Evolutionary conservation across 2,113 vertebrate species (phyloP).

Genomic region (Muntiacus muntjak): DNA sequence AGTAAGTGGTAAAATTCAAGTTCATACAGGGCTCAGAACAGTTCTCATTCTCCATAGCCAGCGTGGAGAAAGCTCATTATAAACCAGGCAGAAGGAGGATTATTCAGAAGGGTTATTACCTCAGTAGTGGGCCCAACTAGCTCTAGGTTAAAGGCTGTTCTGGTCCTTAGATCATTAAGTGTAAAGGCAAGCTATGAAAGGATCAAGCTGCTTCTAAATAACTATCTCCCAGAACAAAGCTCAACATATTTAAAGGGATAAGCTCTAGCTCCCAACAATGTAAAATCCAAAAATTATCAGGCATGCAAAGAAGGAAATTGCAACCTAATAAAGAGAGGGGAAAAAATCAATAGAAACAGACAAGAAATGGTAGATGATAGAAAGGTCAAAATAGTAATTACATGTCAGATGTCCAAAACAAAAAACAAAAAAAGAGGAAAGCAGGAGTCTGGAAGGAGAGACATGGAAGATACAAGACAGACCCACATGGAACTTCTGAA

Average conservation of each 20-base stretch:
- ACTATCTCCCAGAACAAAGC: not conserved
- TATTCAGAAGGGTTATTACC: not conserved
- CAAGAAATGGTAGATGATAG: not conserved
- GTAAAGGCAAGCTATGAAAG: not conserved
- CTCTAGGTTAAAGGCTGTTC: not conserved
- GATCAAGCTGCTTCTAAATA: not conserved
- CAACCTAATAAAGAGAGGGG: not conserved
- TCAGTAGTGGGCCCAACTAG: not conserved
- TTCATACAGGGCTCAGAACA: not conserved
- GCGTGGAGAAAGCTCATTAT: not conserved
- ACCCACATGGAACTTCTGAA: conserved; percentile 5
- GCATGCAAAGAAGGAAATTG: not conserved
- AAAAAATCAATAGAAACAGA: not conserved
- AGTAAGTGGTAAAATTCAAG: not conserved
- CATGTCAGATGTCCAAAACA: not conserved
- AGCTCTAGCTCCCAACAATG: not conserved
- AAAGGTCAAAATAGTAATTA: not conserved
- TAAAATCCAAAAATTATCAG: conserved; percentile 2
- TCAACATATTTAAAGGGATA: conserved; percentile 22
- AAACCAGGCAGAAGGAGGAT: not conserved
- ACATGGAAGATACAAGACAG: not conserved
- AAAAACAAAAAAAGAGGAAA: not conserved
- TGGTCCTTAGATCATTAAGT: not conserved
- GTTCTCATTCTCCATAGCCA: not conserved
- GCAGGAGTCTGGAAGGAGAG: not conserved